These are phyloP conservation scores for Chascanopsetta lugubris DNA, from an alignment of 2,113 vertebrate genomes.

Conservation along the genomic window DNA sequence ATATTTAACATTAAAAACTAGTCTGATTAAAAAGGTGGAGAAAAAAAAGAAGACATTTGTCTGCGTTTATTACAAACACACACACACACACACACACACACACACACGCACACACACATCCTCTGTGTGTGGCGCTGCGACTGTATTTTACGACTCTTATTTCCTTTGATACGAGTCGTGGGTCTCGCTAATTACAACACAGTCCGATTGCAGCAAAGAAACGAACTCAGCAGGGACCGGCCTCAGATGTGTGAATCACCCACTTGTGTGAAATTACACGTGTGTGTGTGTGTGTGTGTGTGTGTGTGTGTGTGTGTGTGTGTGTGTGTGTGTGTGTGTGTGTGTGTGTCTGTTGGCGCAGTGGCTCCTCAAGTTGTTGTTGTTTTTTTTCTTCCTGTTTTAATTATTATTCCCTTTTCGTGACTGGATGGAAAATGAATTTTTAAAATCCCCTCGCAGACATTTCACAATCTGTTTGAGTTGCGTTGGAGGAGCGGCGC, in stretches of 20 bases:
- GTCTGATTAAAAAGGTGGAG: too few species aligned
- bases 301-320: too few species aligned
- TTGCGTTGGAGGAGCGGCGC: background rate
- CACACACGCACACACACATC: conserved; percentile 1
- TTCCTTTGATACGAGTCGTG: conserved; percentile 52
- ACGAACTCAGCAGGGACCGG: conserved; percentile 38
- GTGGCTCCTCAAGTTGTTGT: conserved; percentile 7
- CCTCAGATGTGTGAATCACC: conserved; percentile 33
- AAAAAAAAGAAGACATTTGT: background rate
- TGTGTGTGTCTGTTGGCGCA: conserved; percentile 7
- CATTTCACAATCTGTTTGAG: conserved; percentile 16
- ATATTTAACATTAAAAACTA: too few species aligned
- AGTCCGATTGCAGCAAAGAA: conserved; percentile 48
- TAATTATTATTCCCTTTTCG: conserved; percentile 20
- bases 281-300: too few species aligned
- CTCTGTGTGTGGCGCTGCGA: conserved; percentile 11
- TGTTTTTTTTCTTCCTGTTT: conserved; percentile 11
- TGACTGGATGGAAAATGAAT: conserved; percentile 9
- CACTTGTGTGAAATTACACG: conserved; percentile 42
- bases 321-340: too few species aligned
- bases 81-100: background rate
- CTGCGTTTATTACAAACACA: background rate
- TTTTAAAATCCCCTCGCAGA: conserved; percentile 18
- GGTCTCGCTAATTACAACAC: conserved; percentile 55
- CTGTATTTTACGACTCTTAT: conserved; percentile 29